Evolutionary conservation across 2,113 vertebrate genomes (phyloP), one percentile per base, ranked within the genome.

Genomic region (Monopterus albus): DNA sequence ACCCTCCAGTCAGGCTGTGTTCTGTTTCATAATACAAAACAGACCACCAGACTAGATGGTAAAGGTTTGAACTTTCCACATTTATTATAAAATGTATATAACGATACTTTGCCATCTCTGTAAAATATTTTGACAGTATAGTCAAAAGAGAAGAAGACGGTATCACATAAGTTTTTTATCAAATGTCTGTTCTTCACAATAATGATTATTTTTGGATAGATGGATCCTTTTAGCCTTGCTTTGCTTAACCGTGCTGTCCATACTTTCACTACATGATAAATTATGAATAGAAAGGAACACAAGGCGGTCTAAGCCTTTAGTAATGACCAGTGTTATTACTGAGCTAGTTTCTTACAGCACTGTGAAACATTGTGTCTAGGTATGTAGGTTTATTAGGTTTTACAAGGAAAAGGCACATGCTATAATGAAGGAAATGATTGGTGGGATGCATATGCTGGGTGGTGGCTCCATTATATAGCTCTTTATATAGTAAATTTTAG

Each of bases 1-100:
- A 57, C 49, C 60, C 46, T 76, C 49, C 56, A 59, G 63, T 72
- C 59, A 38, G 62, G 49, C 60, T 70, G 57, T 64, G 25, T 60
- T 70, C 43, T 35, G 57, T 62, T 74, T 80, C 65, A 75, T 74
- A 71, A 83, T 71, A 75, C 60, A 40, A 80, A 62, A 68, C 69
- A 56, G 21, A 35, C 39, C 4, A 39, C 78, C 74, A 83, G 58
- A 49, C 28, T 64, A 77, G 56, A 80, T 66, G 69, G 63, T 25
- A 29, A 50, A 51, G 45, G 51, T n/a, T n/a, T n/a, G n/a, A n/a
- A n/a, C n/a, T n/a, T n/a, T n/a, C n/a, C n/a, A n/a, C n/a, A n/a
- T n/a, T n/a, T n/a, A n/a, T n/a, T n/a, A n/a, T n/a, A n/a, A n/a
- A n/a, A n/a, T n/a, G n/a, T n/a, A n/a, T n/a, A n/a, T n/a, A n/a